Evolutionary conservation across 2,113 vertebrate genomes (phyloP), one percentile per base, ranked within the genome.

Genomic region (Lampris megalopsis): DNA sequence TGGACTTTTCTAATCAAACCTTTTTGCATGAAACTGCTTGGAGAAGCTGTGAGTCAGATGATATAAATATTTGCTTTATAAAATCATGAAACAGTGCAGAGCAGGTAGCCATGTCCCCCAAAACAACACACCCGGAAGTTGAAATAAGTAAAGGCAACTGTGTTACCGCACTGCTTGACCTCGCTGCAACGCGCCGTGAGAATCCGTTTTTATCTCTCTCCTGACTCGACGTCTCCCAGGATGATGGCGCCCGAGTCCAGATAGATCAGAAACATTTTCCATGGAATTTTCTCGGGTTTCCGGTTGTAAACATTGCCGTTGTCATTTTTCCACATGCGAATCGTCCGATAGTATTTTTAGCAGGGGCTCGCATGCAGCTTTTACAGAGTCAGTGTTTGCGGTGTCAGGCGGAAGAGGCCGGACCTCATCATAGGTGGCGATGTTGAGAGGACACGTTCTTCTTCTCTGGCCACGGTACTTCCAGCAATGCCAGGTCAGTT

Each of bases 401-500:
- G 59, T 49, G 1, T 58, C 79, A 86, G 80, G 80, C 86, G 85
- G 82, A 71, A 81, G 54, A 72, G 71, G 71, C 72, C 75, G 77
- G 63, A 61, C n/a, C 45, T 65, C 36, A 41, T 73, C 60, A 61
- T 11, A 60, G 56, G 69, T 79, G 69, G 83, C 83, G 71, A 59
- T 73, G 38, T 71, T 58, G 52, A 43, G 24, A 50, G 6, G 35
- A 42, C 62, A 58, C 57, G 59, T 6, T 52, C 47, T 41, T 9
- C 68, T 47, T 54, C 81, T 60, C 47, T 73, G 79, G 60, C 73
- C 58, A 60, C 9, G 64, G 56, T 59, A 72, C 71, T 45, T 65
- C 53, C 11, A 41, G 2, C 59, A 60, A 72, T 61, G 63, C 11
- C 56, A 2, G 54, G 9, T 70, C 81, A 74, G 50, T 73, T 84